These are phyloP conservation scores for Muscicapa striata DNA, from an alignment of 2,797 vertebrate genomes.

Conservation along the genomic window DNA sequence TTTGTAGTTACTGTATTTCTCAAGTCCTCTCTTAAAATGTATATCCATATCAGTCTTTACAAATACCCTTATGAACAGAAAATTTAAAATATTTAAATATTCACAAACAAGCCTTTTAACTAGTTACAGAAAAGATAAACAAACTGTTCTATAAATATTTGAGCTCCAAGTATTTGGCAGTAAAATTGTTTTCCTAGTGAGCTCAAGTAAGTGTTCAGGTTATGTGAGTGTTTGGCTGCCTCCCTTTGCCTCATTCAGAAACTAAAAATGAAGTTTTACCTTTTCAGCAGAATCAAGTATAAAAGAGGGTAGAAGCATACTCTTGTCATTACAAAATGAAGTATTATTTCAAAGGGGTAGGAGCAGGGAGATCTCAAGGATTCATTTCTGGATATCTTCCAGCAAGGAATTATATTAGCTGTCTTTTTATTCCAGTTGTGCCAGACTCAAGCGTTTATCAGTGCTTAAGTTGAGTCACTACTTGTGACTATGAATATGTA, in stretches of 20 bases:
- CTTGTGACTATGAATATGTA: neutral
- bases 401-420: neutral
- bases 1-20: neutral
- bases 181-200: constrained; percentile 30
- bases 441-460: neutral
- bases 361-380: neutral
- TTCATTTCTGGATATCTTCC: neutral
- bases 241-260: constrained; percentile 39
- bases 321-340: neutral
- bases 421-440: neutral
- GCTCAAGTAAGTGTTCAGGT: constrained; percentile 20
- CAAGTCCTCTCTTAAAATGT: neutral
- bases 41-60: neutral
- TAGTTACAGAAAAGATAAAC: constrained; percentile 36
- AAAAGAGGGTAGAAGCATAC: neutral
- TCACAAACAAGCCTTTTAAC: constrained; percentile 25
- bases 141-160: constrained; percentile 51
- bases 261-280: neutral
- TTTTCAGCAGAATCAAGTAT: neutral
- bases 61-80: neutral
- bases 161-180: constrained; percentile 44
- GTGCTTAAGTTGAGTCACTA: neutral
- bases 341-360: neutral
- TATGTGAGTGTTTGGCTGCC: constrained; percentile 26
- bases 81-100: constrained; percentile 15